These are phyloP conservation scores for Drosophila parvula DNA, from an alignment of 1,140 invertebrate genomes.

Conservation along the genomic window DNA sequence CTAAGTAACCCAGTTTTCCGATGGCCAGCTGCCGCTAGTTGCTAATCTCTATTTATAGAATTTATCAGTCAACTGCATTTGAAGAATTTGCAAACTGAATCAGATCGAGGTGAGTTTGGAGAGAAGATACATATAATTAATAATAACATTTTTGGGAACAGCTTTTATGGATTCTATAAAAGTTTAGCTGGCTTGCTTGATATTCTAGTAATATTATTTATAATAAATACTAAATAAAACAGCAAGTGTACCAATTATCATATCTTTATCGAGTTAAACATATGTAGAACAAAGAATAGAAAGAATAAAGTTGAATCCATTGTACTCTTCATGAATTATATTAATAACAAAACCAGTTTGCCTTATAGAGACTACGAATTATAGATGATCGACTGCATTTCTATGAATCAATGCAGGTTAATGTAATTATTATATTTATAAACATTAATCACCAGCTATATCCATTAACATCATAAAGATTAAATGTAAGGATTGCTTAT, in stretches of 20 bases:
- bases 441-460: background rate
- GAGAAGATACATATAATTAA: constrained; percentile 1
- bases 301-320: background rate
- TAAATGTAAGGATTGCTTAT: background rate
- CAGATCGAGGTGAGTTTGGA: background rate
- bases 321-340: background rate
- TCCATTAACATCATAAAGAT: background rate
- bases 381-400: background rate
- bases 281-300: background rate
- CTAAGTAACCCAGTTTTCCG: constrained; percentile 66
- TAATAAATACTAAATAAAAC: too few species aligned
- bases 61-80: constrained; percentile 30
- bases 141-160: background rate
- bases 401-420: background rate
- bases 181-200: fast-evolving
- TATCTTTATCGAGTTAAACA: background rate
- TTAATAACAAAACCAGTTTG: constrained; percentile 3
- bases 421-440: background rate
- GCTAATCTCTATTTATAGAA: constrained; percentile 77
- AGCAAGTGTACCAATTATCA: too few species aligned
- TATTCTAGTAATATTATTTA: background rate
- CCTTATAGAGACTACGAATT: background rate
- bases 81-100: constrained; percentile 12
- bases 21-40: constrained; percentile 59
- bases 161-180: background rate